Conservation (phyloP, 1,140 invertebrate species). For the Schlechtendalia chinensis region DNA sequence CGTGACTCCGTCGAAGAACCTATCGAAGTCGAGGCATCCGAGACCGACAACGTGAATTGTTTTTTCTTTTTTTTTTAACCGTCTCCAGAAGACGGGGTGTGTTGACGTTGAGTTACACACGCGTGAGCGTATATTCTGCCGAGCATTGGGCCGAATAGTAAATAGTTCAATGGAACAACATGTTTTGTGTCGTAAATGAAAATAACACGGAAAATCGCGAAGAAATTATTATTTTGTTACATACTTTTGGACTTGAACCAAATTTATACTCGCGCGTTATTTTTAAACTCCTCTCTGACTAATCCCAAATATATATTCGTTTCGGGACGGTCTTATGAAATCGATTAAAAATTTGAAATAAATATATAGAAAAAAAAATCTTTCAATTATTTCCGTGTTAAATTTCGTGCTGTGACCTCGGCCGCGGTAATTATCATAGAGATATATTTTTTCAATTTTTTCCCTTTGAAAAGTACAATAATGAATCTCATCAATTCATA, state of each 20-base stretch:
- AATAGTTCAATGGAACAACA: constrained; percentile 32
- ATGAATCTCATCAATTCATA: no score
- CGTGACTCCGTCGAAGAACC: background rate
- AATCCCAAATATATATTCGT: background rate
- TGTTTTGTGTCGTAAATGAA: constrained; percentile 25
- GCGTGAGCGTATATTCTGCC: background rate
- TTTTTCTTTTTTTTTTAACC: background rate
- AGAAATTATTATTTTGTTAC: constrained; percentile 38
- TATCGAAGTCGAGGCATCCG: background rate
- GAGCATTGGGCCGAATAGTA: constrained; percentile 26
- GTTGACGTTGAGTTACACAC: background rate
- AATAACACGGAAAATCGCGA: constrained; percentile 9
- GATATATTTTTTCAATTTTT: no score
- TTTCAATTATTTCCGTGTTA: no score
- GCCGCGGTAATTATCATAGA: no score
- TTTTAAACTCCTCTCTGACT: constrained; percentile 43
- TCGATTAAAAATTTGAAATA: background rate
- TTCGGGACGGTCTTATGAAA: background rate
- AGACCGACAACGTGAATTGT: background rate
- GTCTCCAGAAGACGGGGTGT: background rate
- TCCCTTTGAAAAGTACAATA: no score
- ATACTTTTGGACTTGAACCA: constrained; percentile 37
- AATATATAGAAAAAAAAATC: background rate
- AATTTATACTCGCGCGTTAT: constrained; percentile 25
- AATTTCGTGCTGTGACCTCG: no score